Evolutionary conservation across 2,113 vertebrate species (phyloP), one percentile per base, ranked within the genome.

Genomic region (Erinaceus europaeus): DNA sequence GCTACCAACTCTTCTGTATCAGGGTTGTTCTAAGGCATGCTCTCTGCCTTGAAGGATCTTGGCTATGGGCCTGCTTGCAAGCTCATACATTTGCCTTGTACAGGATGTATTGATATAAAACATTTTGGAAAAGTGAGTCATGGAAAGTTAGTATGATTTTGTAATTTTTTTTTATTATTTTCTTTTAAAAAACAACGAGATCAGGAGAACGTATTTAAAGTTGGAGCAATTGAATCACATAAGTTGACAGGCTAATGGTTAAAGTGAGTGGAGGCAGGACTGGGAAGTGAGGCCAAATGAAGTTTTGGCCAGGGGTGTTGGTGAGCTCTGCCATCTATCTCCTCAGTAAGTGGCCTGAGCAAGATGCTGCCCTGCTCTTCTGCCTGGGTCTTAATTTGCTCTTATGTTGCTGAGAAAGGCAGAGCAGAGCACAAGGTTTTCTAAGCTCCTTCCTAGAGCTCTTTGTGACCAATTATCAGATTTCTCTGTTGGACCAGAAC

Each of bases 51-150:
- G 6, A 10, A 80, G 80, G 59, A 9, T 25, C 86, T 91, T 88
- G 86, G 83, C 90, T 42, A 14, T 0, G 4, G 4, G 23, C 52
- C 40, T 15, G 44, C 23, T 18, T n/a, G n/a, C 32, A 44, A 25
- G 44, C 32, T 46, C 50, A n/a, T 17, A 32, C 1, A 13, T 80
- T 75, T 72, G 65, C 81, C 65, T 72, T 38, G 14, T 71, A 38
- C 36, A 1, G 11, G 69, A 75, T 53, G 68, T 78, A 59, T 5
- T 75, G 78, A 91, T 87, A 82, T 57, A 90, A 93, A 93, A 78
- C 61, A 82, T 76, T 90, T 93, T 88, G 55, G 81, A 93, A 90
- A 84, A 86, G 48, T 78, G 73, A 94, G 74, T 86, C 86, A 90
- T 67, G 77, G 91, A 89, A 91, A 84, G 55, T 72, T 67, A 90